Evolutionary conservation across 2,113 vertebrate genomes (phyloP).

Genomic region (Neolamprologus brichardi): DNA sequence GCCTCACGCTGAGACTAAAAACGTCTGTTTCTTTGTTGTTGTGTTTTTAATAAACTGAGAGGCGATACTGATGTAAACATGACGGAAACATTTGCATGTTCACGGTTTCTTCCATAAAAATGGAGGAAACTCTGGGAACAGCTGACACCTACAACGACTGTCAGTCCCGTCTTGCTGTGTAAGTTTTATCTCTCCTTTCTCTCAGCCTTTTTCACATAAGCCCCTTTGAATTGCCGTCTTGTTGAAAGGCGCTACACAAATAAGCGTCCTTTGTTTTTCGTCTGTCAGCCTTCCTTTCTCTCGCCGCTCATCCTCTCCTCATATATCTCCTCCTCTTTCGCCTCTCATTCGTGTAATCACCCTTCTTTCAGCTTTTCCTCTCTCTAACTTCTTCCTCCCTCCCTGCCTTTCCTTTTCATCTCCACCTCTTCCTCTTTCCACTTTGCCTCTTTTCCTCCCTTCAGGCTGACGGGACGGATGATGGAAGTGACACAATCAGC

Average conservation of each 20-base stretch:
- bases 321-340: background rate
- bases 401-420: background rate
- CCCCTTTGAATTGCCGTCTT: background rate
- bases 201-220: background rate
- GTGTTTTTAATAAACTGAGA: background rate
- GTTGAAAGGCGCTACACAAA: background rate
- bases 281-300: background rate
- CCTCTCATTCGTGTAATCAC: background rate
- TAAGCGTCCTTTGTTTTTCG: background rate
- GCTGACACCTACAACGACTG: background rate
- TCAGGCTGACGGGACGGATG: background rate
- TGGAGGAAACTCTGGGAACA: background rate
- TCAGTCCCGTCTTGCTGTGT: background rate
- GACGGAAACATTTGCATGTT: background rate
- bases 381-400: background rate
- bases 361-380: background rate
- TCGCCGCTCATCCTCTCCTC: background rate
- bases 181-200: background rate
- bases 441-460: background rate
- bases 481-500: slow-evolving; percentile 10
- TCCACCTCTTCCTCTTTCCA: background rate
- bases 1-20: accelerated
- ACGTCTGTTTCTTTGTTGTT: background rate
- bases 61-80: background rate
- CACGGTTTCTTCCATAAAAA: background rate